A percentile compares a stretch with the other conserved stretches of the same genome.
Conservation (phyloP, 2,797 vertebrate species). For the Enteromius fasciolatus region DNA sequence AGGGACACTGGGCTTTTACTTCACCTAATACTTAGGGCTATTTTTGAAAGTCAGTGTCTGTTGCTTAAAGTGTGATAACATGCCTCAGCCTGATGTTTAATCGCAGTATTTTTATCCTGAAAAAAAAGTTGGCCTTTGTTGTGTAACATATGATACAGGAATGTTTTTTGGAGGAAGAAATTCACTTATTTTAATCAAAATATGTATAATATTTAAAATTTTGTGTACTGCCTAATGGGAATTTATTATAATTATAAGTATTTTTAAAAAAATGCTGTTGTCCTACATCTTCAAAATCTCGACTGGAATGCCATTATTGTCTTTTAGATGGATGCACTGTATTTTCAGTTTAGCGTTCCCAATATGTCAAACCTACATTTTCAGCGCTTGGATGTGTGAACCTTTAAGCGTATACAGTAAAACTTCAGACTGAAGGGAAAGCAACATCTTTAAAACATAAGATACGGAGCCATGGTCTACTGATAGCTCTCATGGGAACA, state of each 20-base stretch:
- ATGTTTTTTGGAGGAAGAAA: not conserved
- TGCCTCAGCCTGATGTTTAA: not conserved
- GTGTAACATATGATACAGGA: not conserved
- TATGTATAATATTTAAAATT: not conserved
- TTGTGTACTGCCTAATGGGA: not conserved
- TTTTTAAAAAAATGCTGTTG: not conserved
- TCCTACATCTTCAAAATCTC: not conserved
- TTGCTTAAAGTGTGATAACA: not conserved
- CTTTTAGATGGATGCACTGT: not conserved
- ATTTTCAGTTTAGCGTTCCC: slow-evolving; percentile 6
- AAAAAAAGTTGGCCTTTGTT: not conserved
- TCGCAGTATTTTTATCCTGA: not conserved
- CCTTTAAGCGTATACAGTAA: slow-evolving; percentile 2
- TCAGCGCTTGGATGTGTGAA: not conserved
- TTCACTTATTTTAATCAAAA: not conserved
- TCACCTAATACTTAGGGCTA: not conserved
- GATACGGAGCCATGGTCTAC: not conserved
- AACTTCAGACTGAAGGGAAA: not conserved
- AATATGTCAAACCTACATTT: slow-evolving; percentile 24
- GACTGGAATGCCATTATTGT: not conserved
- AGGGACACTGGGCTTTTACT: slow-evolving; percentile 13
- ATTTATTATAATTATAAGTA: not conserved
- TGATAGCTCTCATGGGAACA: slow-evolving; percentile 4
- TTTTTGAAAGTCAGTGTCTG: not conserved
- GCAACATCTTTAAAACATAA: slow-evolving; percentile 29